Evolutionary conservation across 2,113 vertebrate genomes (phyloP), one percentile per base, ranked within the genome.

Genomic region (Oriolus oriolus): DNA sequence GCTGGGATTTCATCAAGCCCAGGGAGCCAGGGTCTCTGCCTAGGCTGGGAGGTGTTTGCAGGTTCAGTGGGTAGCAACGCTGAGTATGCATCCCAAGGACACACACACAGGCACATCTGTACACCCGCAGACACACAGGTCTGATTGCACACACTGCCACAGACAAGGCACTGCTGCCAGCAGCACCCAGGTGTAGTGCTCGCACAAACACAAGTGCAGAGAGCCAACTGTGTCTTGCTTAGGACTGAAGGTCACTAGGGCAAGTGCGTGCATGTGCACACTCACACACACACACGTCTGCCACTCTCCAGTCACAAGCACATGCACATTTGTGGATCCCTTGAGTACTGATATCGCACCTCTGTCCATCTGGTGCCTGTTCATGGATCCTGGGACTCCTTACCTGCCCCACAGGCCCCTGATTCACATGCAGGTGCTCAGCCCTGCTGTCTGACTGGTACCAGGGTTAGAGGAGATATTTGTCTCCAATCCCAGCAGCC

Each of bases 271-370:
- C 8, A 6, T 1, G 3, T 10, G 10, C 8, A 3, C 4, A 5
- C 7, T 26, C 7, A 13, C 16, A 33, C 24, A 57, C 13, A 5
- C 8, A 16, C 8, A 14, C 19, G 22, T 16, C 19, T 63, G 7
- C 13, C 7, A 9, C 9, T 50, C 41, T 61, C 16, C n/a, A 42
- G 28, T 63, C 37, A 77, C 23, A 57, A 57, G 21, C 12, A 53
- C 12, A 7, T 10, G 18, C 7, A 49, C 18, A 18, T 63, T 68
- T 0, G 0, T 2, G 2, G n/a, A 42, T 71, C 4, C 4, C 4
- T 24, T 47, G 33, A 24, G 10, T 23, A 52, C 11, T 52, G 30
- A 8, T 70, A 75, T 13, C 52, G 16, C 5, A 17, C 23, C 6
- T 54, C 27, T 56, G 26, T 47, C 28, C 1, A 1, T 20, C 30